These are phyloP conservation scores for Bombycilla garrulus DNA, from an alignment of 2,113 vertebrate species.

Conservation along the genomic window DNA sequence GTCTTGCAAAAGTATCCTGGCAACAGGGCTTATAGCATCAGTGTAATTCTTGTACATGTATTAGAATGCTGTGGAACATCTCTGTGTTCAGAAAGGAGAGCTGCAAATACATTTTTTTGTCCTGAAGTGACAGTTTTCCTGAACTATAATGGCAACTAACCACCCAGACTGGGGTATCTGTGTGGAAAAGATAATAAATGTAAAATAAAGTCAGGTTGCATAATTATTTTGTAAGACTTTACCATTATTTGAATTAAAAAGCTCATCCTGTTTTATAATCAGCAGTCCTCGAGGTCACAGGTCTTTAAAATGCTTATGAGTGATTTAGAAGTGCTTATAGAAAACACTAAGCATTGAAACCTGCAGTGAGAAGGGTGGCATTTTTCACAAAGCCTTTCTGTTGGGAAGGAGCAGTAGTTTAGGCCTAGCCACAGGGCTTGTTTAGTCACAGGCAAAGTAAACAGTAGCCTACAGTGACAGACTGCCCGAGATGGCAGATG, in stretches of 20 bases:
- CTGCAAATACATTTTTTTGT: neutral
- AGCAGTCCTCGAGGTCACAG: neutral
- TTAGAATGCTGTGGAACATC: conserved; percentile 5
- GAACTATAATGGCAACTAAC: neutral
- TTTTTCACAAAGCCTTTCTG: neutral
- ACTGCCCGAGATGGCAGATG: conserved; percentile 29
- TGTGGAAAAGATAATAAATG: neutral
- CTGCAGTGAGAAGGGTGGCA: neutral
- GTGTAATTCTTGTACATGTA: conserved; percentile 29
- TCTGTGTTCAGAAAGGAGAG: neutral
- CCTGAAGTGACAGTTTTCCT: neutral
- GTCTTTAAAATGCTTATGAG: neutral
- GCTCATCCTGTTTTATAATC: neutral
- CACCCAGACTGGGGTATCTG: neutral
- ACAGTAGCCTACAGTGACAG: neutral
- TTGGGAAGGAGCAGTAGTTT: neutral
- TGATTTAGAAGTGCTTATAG: neutral
- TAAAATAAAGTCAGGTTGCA: neutral
- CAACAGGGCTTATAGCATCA: conserved; percentile 40
- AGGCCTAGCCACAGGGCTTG: neutral
- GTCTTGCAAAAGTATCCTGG: conserved; percentile 65
- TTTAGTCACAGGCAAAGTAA: neutral
- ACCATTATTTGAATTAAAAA: neutral
- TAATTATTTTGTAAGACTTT: neutral
- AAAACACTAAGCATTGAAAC: neutral